Base-by-base conservation (phyloP, 2,113 vertebrate genomes). In the Dipodomys merriami region DNA sequence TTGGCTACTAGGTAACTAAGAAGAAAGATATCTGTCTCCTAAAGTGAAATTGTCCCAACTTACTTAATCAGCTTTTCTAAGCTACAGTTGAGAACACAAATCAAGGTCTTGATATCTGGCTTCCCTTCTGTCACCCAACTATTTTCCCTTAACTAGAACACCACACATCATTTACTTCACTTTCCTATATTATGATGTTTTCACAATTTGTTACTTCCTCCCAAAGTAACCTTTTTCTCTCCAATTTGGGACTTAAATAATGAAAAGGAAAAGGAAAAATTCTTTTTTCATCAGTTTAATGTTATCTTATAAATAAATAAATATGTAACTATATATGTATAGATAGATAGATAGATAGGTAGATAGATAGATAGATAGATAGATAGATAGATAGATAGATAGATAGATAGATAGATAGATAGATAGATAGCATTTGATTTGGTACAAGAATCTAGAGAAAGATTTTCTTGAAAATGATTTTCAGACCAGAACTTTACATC, bases 261-360 rank as follows among this genome's bases (percentile, higher is more conserved):
- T 67, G 12, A 15, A 77, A 60, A 2, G 0, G 83, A 72, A 39
- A 7, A 73, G 6, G 19, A 84, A 6, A 90, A 25, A 68, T n/a
- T 72, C 19, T 90, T 35, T 78, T 57, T 78, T 90, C 30, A n/a
- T 86, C 15, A 49, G 6, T 78, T 94, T 9, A 91, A 12, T 78
- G 9, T 39, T 39, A 39, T 39, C 39, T 39, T 39, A 39, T 39
- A 39, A 39, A 39, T 39, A 39, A 39, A 39, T 39, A 39, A 39
- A 39, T 39, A 39, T 39, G 39, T 39, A 39, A 39, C 39, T 39
- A 39, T 39, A 39, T 39, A 39, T n/a, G n/a, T n/a, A n/a, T n/a
- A n/a, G n/a, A n/a, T n/a, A n/a, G n/a, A n/a, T n/a, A n/a, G n/a
- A n/a, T n/a, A n/a, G n/a, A n/a, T n/a, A n/a, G n/a, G n/a, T n/a